Conservation (phyloP, 2,888 invertebrate genomes). For the Calameuta idolon region DNA sequence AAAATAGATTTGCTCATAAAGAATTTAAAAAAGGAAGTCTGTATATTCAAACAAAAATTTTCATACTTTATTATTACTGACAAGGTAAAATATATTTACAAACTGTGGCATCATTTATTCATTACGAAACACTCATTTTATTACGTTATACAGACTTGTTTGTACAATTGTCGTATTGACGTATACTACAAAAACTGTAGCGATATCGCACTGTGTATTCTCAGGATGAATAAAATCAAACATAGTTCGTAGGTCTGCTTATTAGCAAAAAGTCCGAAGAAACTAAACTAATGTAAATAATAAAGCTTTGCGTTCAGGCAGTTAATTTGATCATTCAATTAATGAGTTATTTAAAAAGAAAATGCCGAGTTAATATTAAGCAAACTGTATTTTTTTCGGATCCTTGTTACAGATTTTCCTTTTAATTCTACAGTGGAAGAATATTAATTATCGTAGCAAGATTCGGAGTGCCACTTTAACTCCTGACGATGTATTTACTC, state of each 20-base stretch:
- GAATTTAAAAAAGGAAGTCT: background rate
- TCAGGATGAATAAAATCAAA: background rate
- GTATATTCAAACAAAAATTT: background rate
- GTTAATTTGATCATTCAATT: background rate
- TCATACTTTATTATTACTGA: background rate
- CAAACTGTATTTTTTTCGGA: background rate
- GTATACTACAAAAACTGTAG: background rate
- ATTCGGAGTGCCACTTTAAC: background rate
- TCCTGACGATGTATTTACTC: background rate
- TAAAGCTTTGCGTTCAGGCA: background rate
- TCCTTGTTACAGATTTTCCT: background rate
- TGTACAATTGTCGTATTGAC: background rate
- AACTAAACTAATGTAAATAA: background rate
- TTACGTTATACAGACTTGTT: background rate
- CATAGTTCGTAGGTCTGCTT: background rate
- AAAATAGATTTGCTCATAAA: background rate
- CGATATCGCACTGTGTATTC: background rate
- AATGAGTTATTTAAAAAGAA: background rate
- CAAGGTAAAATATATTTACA: background rate
- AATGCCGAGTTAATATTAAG: background rate
- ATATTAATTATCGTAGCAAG: background rate
- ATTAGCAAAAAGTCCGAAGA: background rate
- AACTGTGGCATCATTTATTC: background rate
- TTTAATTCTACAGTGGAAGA: background rate
- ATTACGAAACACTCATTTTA: background rate